Evolutionary conservation across 2,888 invertebrate species (phyloP).

Genomic region (Notodonta ziczac): DNA sequence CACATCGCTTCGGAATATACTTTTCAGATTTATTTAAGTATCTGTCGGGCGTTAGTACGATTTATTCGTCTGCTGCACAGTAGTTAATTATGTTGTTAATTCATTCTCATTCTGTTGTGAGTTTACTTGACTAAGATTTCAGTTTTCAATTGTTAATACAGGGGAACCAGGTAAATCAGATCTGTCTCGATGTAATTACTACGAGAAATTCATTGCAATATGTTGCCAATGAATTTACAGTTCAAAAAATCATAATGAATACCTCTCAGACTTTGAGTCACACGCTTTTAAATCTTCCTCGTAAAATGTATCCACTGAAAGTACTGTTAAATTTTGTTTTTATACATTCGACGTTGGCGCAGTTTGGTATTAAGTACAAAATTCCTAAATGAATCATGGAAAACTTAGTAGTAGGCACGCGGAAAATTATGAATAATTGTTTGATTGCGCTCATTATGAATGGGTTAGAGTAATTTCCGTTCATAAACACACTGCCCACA

Average conservation of each 20-base stretch:
- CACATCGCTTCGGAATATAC: slow-evolving; percentile 15
- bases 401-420: slow-evolving; percentile 6
- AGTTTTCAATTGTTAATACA: no score
- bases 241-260: no score
- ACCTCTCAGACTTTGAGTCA: not conserved
- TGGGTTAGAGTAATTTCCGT: slow-evolving; percentile 17
- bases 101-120: not conserved
- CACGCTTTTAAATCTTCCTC: not conserved
- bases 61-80: slow-evolving; percentile 7
- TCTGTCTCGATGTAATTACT: no score
- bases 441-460: slow-evolving; percentile 13
- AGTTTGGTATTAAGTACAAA: not conserved
- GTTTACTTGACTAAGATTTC: no score
- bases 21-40: slow-evolving; percentile 14
- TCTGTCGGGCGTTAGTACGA: slow-evolving; percentile 9
- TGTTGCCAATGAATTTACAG: no score
- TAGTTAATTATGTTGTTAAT: slow-evolving; percentile 3
- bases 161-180: no score
- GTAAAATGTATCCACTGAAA: not conserved
- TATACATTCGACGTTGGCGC: not conserved
- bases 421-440: slow-evolving; percentile 23
- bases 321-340: not conserved
- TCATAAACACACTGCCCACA: slow-evolving; percentile 9
- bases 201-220: no score
- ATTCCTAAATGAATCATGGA: slow-evolving; percentile 16